Percentiles rank a stretch among this genome's conserved stretches.
These are phyloP conservation scores for Eulemur coronatus DNA, from an alignment of 2,797 vertebrate species.

Conservation along the genomic window DNA sequence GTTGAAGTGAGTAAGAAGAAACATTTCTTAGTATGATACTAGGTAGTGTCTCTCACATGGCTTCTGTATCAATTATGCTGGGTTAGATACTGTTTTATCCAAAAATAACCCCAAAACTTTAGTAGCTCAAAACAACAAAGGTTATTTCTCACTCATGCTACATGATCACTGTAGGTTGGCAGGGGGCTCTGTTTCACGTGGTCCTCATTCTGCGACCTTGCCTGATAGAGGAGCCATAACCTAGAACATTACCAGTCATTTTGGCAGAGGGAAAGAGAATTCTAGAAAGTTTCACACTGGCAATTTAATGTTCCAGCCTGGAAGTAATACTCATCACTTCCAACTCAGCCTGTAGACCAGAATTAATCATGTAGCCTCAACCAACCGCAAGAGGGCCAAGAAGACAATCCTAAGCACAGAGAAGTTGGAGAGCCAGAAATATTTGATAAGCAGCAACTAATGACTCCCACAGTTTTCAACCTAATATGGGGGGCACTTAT, in stretches of 20 bases:
- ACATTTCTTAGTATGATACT: background rate
- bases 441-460: background rate
- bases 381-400: background rate
- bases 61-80: constrained; percentile 12
- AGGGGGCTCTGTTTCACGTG: background rate
- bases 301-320: background rate
- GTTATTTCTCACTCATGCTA: background rate
- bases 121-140: background rate
- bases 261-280: background rate
- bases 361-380: background rate
- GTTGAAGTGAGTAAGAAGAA: background rate
- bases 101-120: background rate
- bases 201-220: constrained; percentile 9
- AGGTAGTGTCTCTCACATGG: background rate
- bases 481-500: background rate
- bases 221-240: background rate
- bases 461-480: background rate
- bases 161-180: background rate
- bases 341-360: background rate
- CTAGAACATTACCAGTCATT: background rate
- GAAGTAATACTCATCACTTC: background rate
- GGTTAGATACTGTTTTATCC: background rate
- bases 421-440: background rate
- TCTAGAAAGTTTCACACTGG: background rate
- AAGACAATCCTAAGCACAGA: background rate